Percentiles rank a stretch among this genome's conserved stretches.
Evolutionary conservation across 2,113 vertebrate species (phyloP).

Genomic region (Micromys minutus): DNA sequence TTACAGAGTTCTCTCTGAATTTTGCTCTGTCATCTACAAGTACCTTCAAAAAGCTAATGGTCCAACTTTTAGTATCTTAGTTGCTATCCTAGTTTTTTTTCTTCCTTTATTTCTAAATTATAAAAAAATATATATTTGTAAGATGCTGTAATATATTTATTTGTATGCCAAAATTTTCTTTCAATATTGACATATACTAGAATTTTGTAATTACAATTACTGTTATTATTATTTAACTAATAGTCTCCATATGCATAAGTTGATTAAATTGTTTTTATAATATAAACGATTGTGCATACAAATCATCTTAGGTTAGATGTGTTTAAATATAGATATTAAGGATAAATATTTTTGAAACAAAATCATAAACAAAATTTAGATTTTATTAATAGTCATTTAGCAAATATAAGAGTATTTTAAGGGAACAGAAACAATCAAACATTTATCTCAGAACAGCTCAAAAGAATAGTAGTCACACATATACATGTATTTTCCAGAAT

Average conservation of each 20-base stretch:
- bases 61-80: neutral
- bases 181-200: neutral
- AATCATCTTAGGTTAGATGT: neutral
- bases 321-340: conserved; percentile 19
- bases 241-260: neutral
- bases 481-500: neutral
- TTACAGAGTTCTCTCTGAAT: too few relatives aligned
- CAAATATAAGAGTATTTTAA: neutral
- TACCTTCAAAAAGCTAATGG: too few relatives aligned
- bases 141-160: neutral
- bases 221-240: neutral
- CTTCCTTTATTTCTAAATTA: neutral
- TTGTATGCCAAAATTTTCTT: neutral
- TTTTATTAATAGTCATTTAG: neutral
- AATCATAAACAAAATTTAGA: neutral
- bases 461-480: neutral
- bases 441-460: neutral
- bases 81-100: neutral
- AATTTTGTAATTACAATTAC: neutral
- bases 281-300: neutral
- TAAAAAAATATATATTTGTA: neutral
- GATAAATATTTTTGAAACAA: neutral
- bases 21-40: too few relatives aligned
- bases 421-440: neutral
- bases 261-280: neutral